These are phyloP conservation scores for Leucophora obtusa DNA, from an alignment of 2,888 invertebrate genomes.

Conservation along the genomic window DNA sequence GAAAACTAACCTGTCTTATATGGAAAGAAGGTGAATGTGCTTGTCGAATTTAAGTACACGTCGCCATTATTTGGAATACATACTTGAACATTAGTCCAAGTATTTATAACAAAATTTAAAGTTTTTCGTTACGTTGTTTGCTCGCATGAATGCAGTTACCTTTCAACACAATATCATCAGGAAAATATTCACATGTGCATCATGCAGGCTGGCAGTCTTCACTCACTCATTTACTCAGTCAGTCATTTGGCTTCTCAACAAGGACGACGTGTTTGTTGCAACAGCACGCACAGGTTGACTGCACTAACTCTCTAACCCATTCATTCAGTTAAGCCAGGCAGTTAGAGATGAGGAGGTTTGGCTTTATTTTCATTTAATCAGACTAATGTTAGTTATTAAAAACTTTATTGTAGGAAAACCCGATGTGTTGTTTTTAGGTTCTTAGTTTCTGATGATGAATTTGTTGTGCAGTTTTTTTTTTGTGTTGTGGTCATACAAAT, in stretches of 20 bases:
- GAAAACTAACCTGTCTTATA: slow-evolving; percentile 36
- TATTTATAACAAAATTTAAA: slow-evolving; percentile 10
- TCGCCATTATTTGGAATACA: slow-evolving; percentile 43
- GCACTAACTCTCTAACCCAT: not conserved
- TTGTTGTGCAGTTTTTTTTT: slow-evolving; percentile 24
- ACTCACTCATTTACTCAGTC: slow-evolving; percentile 24
- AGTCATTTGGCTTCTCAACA: slow-evolving; percentile 25
- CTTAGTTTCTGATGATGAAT: slow-evolving; percentile 28
- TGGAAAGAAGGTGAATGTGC: not conserved
- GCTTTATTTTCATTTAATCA: slow-evolving; percentile 64
- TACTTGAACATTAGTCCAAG: slow-evolving; percentile 15
- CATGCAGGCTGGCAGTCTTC: slow-evolving; percentile 33
- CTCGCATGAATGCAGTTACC: slow-evolving; percentile 42
- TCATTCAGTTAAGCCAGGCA: not conserved
- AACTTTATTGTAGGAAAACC: slow-evolving; percentile 38
- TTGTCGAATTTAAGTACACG: slow-evolving; percentile 36
- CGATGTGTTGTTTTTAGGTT: slow-evolving; percentile 44
- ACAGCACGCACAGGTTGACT: slow-evolving; percentile 20
- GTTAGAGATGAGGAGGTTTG: slow-evolving; percentile 26
- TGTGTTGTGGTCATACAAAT: slow-evolving; percentile 26
- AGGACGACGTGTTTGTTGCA: slow-evolving; percentile 48
- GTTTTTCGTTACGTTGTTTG: slow-evolving; percentile 24
- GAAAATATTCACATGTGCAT: slow-evolving; percentile 57
- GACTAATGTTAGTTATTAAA: slow-evolving; percentile 67
- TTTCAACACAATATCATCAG: slow-evolving; percentile 44